These are phyloP conservation scores for Cryptocephalus moraei DNA, from an alignment of 2,888 invertebrate species.

Conservation along the genomic window DNA sequence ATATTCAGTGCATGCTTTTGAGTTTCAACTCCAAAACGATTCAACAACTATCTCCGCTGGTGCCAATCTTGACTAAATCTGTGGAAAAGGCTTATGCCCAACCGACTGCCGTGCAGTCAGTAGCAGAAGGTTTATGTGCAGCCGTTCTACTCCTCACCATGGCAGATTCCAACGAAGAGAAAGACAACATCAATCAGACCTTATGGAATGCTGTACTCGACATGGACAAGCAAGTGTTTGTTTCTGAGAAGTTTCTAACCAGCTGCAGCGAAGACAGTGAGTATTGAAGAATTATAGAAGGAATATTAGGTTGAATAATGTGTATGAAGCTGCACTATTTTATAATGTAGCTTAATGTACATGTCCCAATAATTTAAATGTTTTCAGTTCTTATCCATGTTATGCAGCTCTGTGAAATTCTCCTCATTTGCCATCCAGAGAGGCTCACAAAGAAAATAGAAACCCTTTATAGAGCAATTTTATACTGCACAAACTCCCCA, in stretches of 20 bases:
- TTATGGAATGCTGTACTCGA: constrained; percentile 66
- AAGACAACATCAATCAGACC: constrained; percentile 42
- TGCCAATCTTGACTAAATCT: constrained; percentile 56
- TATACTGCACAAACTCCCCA: constrained; percentile 47
- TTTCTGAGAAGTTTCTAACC: constrained; percentile 71
- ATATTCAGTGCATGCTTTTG: constrained; percentile 63
- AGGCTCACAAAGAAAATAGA: constrained; percentile 53
- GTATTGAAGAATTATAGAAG: neutral
- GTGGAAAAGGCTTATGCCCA: constrained; percentile 69
- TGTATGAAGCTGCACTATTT: too few species aligned
- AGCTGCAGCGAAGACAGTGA: constrained; percentile 58
- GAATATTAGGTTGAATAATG: too few species aligned
- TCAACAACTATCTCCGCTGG: constrained; percentile 40
- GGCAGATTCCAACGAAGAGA: constrained; percentile 37
- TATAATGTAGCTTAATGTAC: too few species aligned
- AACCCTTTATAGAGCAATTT: constrained; percentile 60
- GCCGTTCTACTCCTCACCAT: constrained; percentile 57
- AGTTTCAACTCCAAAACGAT: constrained; percentile 49
- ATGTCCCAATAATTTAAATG: too few species aligned
- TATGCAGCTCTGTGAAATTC: constrained; percentile 60
- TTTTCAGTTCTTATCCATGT: constrained; percentile 53
- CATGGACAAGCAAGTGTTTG: constrained; percentile 67
- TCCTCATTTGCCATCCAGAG: constrained; percentile 59
- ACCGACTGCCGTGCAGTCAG: constrained; percentile 56
- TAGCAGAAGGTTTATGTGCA: constrained; percentile 64